Evolutionary conservation across 2,797 vertebrate species (phyloP).

Genomic region (Cyclopterus lumpus): DNA sequence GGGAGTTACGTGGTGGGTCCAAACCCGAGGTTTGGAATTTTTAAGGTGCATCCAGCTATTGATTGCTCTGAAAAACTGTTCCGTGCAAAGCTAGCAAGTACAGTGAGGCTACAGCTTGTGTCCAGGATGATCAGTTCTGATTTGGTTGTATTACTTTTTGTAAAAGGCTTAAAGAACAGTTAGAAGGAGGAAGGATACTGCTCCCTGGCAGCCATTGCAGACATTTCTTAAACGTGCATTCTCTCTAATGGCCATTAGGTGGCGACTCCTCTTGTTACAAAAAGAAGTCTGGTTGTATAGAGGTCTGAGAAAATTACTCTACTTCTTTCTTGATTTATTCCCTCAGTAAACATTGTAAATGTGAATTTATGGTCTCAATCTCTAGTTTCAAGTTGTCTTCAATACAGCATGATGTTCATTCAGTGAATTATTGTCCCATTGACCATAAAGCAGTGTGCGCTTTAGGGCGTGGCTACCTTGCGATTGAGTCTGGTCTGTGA

Average conservation of each 20-base stretch:
- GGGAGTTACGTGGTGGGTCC: slow-evolving; percentile 38
- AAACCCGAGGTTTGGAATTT: slow-evolving; percentile 51
- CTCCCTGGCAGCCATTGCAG: background rate
- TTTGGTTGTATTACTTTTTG: slow-evolving; percentile 16
- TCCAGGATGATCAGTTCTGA: slow-evolving; percentile 3
- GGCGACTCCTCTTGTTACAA: background rate
- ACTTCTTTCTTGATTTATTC: too few species aligned
- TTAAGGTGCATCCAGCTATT: slow-evolving; percentile 55
- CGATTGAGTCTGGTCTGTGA: too few species aligned
- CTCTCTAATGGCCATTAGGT: background rate
- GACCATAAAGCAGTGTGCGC: too few species aligned
- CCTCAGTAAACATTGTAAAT: too few species aligned
- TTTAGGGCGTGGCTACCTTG: too few species aligned
- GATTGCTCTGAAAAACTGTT: slow-evolving; percentile 43
- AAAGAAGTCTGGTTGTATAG: too few species aligned
- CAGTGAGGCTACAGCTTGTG: slow-evolving; percentile 16
- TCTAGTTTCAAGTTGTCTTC: too few species aligned
- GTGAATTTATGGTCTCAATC: too few species aligned
- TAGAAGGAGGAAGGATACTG: background rate
- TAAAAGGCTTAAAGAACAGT: slow-evolving; percentile 11
- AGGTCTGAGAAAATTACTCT: too few species aligned
- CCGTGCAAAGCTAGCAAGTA: slow-evolving; percentile 23
- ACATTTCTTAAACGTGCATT: background rate
- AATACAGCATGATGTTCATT: too few species aligned
- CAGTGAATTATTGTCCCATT: too few species aligned